Evolutionary conservation across 2,113 vertebrate genomes (phyloP), one percentile per base, ranked within the genome.

Genomic region (Daphoenositta chrysoptera): DNA sequence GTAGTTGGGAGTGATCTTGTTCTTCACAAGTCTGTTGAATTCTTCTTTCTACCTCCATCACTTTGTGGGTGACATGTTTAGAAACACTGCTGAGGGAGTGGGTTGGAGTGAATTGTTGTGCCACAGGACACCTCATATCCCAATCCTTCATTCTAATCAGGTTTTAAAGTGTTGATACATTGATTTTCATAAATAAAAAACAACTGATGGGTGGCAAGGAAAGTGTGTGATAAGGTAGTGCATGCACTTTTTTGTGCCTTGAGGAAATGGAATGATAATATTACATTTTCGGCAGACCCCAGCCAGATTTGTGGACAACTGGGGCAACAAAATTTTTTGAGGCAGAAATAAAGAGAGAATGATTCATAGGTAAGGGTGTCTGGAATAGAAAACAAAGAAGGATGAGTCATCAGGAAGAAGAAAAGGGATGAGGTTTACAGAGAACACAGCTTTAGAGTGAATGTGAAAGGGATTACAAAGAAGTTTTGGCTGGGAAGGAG

Each of bases 311-410:
- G 13, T 65, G 48, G 50, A 48, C 57, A 79, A 69, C 10, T 37
- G 4, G 23, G 50, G 17, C 31, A 72, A 50, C 5, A 45, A 51
- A 26, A 18, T 31, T 54, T 93, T 89, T 56, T 83, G 54, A 79
- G n/a, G 47, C 21, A 33, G 51, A 89, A 75, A 58, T 72, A 71
- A 71, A 50, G 40, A 40, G 37, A 81, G 24, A 23, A 19, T 82
- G 78, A 88, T 70, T 88, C 83, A 69, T 69, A 93, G 23, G 14
- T 21, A 24, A 72, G 14, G 13, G 3, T 76, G n/a, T 53, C 51
- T 96, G 44, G 48, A 90, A 64, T 15, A 65, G 13, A 68, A 53
- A 92, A 76, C 44, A 83, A 58, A 85, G 83, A 90, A 61, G 22
- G 40, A 37, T 71, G 48, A 75, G 64, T 78, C 4, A 9, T 11